Evolutionary conservation across 2,797 vertebrate genomes (phyloP), one percentile per base, ranked within the genome.

Genomic region (Epinephelus coioides): DNA sequence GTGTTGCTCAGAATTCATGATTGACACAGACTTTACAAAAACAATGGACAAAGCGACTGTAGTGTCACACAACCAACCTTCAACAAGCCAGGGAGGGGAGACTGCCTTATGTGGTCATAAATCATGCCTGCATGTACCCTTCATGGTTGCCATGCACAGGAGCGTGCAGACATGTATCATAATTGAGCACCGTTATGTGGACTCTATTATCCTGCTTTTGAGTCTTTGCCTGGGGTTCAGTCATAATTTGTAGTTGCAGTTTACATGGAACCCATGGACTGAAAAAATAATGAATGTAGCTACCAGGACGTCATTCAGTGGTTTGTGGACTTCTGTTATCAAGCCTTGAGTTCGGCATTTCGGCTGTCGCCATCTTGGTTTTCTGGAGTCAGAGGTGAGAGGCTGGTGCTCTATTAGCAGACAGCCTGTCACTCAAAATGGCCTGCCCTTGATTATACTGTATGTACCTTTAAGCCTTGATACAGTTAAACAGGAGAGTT

Each of bases 81-180:
- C 38, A 54, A 21, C 21, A 54, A 34, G 43, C 14, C 51, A 17
- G 49, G 30, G 60, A 53, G 15, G 9, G 10, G 25, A 34, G 40
- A 19, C 30, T 55, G 34, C 65, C 62, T 74, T 64, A 51, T 40
- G 69, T 57, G 75, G 73, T 67, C 71, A 70, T 82, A 76, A 71
- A 78, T 81, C 69, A 69, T 6, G 43, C 43, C 43, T 64, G 65
- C 23, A 38, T 73, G 63, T 38, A 18, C 65, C 56, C 5, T 12
- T 67, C n/a, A 57, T 43, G 51, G 66, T 50, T 34, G 21, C 49
- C 40, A 59, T 73, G 69, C 83, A 51, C 43, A 62, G 2, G 11
- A 65, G n/a, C 9, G 63, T 18, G 50, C 47, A 61, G 25, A 54
- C 23, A 34, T 38, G 13, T 38, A 53, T 7, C 44, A 53, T 69